A percentile compares a stretch with the other conserved stretches of the same genome.
Conservation (phyloP, 2,113 vertebrate genomes). For the Muscicapa adusta region DNA sequence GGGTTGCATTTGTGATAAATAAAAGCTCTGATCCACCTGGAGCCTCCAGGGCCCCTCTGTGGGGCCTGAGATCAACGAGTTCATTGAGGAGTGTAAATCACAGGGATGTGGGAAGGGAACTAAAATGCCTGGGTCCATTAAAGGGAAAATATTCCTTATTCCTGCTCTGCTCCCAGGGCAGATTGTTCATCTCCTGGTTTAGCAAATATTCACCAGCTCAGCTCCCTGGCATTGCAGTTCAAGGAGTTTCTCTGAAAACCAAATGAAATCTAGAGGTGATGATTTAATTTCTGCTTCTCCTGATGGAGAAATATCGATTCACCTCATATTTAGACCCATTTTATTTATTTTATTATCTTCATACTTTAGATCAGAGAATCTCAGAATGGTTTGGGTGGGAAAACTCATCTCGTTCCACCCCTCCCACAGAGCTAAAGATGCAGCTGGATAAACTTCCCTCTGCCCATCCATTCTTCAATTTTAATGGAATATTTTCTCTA, state of each 20-base stretch:
- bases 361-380: rapidly evolving
- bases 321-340: neutral
- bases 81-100: neutral
- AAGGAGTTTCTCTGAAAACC: neutral
- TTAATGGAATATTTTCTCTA: neutral
- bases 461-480: neutral
- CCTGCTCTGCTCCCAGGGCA: neutral
- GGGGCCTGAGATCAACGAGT: neutral
- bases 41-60: neutral
- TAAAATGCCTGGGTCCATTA: neutral
- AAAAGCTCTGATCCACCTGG: neutral
- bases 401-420: neutral
- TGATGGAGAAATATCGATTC: neutral
- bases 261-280: neutral
- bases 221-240: neutral
- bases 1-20: neutral
- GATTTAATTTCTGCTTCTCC: neutral
- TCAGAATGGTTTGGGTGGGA: neutral
- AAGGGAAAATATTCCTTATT: neutral
- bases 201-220: neutral
- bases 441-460: neutral
- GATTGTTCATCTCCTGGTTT: neutral
- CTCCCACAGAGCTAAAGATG: neutral
- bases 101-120: neutral
- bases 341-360: neutral